A percentile compares a stretch with the other conserved stretches of the same genome.
phyloP scores from a whole-genome alignment of 2,797 vertebrate genomes.

The Orestias chungarensis region DNA sequence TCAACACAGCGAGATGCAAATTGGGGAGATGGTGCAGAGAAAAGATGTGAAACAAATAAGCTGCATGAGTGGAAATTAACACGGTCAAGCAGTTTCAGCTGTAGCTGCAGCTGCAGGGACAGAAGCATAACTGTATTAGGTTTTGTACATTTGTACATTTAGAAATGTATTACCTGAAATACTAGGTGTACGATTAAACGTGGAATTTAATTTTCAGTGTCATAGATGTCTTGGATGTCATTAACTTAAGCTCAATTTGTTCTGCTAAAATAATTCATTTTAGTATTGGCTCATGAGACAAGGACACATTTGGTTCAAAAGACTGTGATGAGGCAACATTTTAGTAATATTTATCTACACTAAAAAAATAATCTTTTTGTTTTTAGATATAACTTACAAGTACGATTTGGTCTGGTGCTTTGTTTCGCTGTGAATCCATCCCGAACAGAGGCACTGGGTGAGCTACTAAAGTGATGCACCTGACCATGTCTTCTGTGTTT shows the following conservation, averaged over 20 bases:
- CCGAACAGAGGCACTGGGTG: no score
- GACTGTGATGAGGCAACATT: background rate
- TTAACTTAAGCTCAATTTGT: background rate
- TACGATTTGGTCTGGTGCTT: background rate
- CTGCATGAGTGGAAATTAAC: background rate
- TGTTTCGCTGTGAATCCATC: background rate
- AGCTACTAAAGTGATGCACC: no score
- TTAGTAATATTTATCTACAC: background rate
- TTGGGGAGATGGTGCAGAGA: background rate
- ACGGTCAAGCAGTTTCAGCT: background rate
- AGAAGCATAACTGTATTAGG: background rate
- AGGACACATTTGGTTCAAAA: background rate
- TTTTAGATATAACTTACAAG: background rate
- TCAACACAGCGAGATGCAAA: conserved; percentile 2
- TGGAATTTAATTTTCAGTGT: background rate
- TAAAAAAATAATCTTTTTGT: background rate
- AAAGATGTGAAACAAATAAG: conserved; percentile 3
- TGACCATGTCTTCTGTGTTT: no score
- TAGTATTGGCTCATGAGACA: no score
- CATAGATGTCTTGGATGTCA: background rate
- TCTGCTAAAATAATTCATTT: background rate
- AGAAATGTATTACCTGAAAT: background rate
- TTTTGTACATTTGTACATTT: no score
- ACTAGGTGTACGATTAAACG: background rate
- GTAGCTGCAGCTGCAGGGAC: background rate